A percentile compares a stretch with the other conserved stretches of the same genome.
phyloP scores from a whole-genome alignment of 2,888 invertebrate genomes.

The Dryobota labecula region DNA sequence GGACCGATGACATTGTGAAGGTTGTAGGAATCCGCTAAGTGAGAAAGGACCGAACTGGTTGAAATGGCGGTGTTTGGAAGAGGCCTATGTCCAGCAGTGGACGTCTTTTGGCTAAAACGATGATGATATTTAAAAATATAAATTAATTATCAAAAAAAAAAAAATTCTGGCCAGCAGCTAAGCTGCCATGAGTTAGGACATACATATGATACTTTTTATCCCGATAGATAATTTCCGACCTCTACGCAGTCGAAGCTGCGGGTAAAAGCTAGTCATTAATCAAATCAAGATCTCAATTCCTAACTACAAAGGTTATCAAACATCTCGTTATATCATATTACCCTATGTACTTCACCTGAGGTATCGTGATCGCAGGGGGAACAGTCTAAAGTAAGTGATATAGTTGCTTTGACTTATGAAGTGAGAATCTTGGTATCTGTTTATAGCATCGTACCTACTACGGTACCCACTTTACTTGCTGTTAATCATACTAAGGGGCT shows the following conservation, averaged over 20 bases:
- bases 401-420: conserved; percentile 20
- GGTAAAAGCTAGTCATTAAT: not conserved
- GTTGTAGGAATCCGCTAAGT: too few relatives aligned
- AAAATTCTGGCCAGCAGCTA: too few relatives aligned
- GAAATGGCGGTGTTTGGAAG: too few relatives aligned
- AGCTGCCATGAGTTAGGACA: too few relatives aligned
- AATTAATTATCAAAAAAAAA: too few relatives aligned
- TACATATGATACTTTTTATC: not conserved
- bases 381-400: conserved; percentile 16
- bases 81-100: too few relatives aligned
- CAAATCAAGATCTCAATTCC: not conserved
- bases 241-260: not conserved
- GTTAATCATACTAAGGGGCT: too few relatives aligned
- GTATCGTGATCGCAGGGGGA: conserved; percentile 6
- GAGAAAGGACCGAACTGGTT: too few relatives aligned
- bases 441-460: not conserved
- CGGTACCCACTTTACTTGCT: too few relatives aligned
- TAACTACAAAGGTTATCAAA: conserved; percentile 8
- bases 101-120: too few relatives aligned
- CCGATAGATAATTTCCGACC: not conserved
- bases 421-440: not conserved
- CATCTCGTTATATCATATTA: not conserved
- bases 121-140: too few relatives aligned
- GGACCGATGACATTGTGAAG: too few relatives aligned
- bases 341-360: conserved; percentile 21